Evolutionary conservation across 2,888 invertebrate species (phyloP).

Genomic region (Lapara coniferarum): DNA sequence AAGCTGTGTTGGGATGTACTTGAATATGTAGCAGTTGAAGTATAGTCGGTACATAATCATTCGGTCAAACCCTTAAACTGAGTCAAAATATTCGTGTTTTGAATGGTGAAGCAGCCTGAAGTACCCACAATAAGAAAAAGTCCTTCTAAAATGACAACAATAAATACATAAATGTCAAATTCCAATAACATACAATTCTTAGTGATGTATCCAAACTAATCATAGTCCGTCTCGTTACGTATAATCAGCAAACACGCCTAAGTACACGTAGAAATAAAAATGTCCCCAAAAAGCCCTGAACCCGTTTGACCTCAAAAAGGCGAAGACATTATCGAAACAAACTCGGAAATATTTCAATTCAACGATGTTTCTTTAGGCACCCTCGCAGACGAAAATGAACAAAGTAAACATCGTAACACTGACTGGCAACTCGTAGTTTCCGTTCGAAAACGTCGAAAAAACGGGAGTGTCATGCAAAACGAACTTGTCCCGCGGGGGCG

Average conservation of each 20-base stretch:
- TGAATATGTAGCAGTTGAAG: no score
- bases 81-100: no score
- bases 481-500: slow-evolving; percentile 52
- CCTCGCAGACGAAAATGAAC: slow-evolving; percentile 26
- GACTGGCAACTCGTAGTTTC: slow-evolving; percentile 28
- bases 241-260: slow-evolving; percentile 8
- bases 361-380: slow-evolving; percentile 20
- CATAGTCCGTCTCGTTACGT: not conserved
- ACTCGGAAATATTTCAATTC: slow-evolving; percentile 27
- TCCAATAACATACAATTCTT: not conserved
- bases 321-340: slow-evolving; percentile 26
- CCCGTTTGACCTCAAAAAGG: slow-evolving; percentile 13
- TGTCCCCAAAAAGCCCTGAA: not conserved
- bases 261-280: slow-evolving; percentile 4
- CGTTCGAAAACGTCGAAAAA: slow-evolving; percentile 35
- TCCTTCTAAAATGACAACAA: no score
- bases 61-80: no score
- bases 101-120: no score
- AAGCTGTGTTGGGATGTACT: not conserved
- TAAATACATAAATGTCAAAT: not conserved
- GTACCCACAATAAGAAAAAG: no score
- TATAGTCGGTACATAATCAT: no score
- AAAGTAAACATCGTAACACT: slow-evolving; percentile 26
- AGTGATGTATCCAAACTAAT: not conserved
- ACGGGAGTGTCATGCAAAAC: slow-evolving; percentile 64